A percentile compares a stretch with the other conserved stretches of the same genome.
Evolutionary conservation across 2,113 vertebrate genomes (phyloP).

Genomic region (Chascanopsetta lugubris): DNA sequence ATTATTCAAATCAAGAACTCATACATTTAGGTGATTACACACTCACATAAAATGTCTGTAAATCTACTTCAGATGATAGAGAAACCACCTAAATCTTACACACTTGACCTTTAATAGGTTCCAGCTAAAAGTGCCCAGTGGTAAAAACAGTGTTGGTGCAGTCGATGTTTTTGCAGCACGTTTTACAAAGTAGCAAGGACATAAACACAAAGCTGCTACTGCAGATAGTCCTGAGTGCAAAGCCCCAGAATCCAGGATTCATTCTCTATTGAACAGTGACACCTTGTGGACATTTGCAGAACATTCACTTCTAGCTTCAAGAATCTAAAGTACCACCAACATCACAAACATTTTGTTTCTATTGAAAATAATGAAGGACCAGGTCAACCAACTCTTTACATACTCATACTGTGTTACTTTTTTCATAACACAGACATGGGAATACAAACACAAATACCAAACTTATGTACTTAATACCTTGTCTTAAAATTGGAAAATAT

Average conservation of each 20-base stretch:
- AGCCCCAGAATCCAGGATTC: not conserved
- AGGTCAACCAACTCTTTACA: too few species aligned
- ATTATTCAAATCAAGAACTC: too few species aligned
- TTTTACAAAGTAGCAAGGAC: constrained; percentile 11
- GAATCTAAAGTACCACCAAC: not conserved
- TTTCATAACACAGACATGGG: too few species aligned
- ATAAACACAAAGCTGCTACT: constrained; percentile 5
- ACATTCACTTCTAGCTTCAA: not conserved
- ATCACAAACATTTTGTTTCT: not conserved
- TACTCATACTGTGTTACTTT: too few species aligned
- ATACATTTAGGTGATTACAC: too few species aligned
- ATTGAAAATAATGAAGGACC: not conserved
- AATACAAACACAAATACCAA: too few species aligned
- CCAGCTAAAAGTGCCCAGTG: not conserved
- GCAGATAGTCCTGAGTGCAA: not conserved
- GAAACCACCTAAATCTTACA: too few species aligned
- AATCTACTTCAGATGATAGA: too few species aligned
- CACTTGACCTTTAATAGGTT: not conserved
- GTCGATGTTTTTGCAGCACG: constrained; percentile 13
- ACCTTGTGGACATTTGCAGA: constrained; percentile 53
- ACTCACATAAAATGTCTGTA: too few species aligned
- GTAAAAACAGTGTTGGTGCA: not conserved
- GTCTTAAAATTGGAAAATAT: too few species aligned
- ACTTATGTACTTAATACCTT: too few species aligned
- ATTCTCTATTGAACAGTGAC: constrained; percentile 41